Percentiles rank a stretch among this genome's conserved stretches.
These are phyloP conservation scores for Heteractis magnifica DNA, from an alignment of 92 coral and sea anemone genomes.

Conservation along the genomic window DNA sequence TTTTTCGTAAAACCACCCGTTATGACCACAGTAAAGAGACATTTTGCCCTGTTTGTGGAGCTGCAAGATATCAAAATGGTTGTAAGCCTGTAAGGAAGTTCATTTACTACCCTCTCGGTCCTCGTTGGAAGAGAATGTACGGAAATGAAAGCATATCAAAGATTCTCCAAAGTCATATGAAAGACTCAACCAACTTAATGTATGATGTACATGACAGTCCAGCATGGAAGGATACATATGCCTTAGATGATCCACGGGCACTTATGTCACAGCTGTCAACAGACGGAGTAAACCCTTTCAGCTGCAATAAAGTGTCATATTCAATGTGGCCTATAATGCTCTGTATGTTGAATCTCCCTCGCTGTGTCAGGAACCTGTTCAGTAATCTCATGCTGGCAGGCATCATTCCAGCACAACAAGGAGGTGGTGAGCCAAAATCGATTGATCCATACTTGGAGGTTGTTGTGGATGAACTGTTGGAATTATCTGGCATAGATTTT, in stretches of 20 bases:
- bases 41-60: background rate
- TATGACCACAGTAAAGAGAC: background rate
- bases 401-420: slow-evolving; percentile 25
- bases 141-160: slow-evolving; percentile 24
- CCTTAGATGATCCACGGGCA: slow-evolving; percentile 26
- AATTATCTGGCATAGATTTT: background rate
- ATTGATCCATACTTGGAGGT: background rate
- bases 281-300: slow-evolving; percentile 43
- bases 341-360: too few relatives aligned
- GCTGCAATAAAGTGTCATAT: background rate
- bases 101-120: slow-evolving; percentile 4
- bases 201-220: slow-evolving; percentile 24
- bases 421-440: slow-evolving; percentile 8
- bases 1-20: background rate
- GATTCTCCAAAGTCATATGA: background rate
- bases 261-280: slow-evolving; percentile 30
- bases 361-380: too few relatives aligned
- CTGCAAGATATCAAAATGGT: background rate
- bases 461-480: slow-evolving; percentile 3
- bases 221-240: slow-evolving; percentile 37
- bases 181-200: background rate
- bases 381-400: background rate
- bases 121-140: background rate
- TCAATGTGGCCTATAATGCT: too few relatives aligned
- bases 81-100: slow-evolving; percentile 5